These are phyloP conservation scores for Saturnia pavonia DNA, from an alignment of 2,888 invertebrate species.

Conservation along the genomic window DNA sequence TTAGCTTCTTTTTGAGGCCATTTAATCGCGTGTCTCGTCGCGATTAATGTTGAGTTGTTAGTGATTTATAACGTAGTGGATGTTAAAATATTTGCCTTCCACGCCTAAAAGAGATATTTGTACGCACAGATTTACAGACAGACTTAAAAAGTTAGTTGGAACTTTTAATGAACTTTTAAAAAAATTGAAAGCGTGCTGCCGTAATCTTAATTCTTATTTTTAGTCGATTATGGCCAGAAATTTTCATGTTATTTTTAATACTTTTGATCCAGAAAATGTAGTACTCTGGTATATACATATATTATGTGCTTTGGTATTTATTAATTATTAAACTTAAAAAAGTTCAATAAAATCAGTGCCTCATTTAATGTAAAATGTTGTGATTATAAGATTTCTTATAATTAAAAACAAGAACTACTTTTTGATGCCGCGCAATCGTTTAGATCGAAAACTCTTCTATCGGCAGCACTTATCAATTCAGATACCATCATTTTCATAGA, in stretches of 20 bases:
- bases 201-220: background rate
- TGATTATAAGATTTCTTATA: background rate
- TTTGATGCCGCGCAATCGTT: constrained; percentile 1
- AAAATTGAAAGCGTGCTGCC: background rate
- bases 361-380: background rate
- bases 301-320: no score
- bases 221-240: background rate
- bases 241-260: background rate
- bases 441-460: constrained; percentile 1
- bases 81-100: constrained; percentile 17
- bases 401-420: background rate
- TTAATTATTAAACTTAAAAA: background rate
- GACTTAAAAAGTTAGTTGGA: background rate
- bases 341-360: background rate
- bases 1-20: constrained; percentile 48
- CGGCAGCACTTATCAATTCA: background rate
- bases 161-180: background rate
- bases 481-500: constrained; percentile 2
- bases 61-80: constrained; percentile 43
- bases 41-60: constrained; percentile 50
- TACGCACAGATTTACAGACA: background rate
- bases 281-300: background rate
- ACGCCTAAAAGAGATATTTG: constrained; percentile 3
- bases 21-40: constrained; percentile 51
- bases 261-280: background rate